Base-by-base conservation (phyloP, 1,140 invertebrate genomes). In the Nilaparvata lugens region DNA sequence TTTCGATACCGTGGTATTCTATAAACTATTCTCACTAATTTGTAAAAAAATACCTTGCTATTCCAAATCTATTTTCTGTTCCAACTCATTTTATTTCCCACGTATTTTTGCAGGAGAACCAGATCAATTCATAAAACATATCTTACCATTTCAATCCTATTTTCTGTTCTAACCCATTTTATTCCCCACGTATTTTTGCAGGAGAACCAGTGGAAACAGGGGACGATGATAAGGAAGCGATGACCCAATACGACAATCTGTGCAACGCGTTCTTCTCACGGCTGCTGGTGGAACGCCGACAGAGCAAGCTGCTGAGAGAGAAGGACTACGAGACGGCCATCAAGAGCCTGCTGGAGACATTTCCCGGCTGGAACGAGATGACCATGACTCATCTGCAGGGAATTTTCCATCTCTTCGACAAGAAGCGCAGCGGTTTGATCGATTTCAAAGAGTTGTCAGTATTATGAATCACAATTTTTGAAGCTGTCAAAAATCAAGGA, bases 371-470 rank as follows among this genome's bases (percentile, higher is more conserved):
- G 77, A 76, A 77, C 60, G 76, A 79, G 63, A 70, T 78, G 11
- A 78, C 76, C 5, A 75, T 79, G 14, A 73, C 75, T 16, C 78
- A 79, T 64, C 65, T 79, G 48, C 77, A 79, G 65, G 78, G 75
- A 54, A 62, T 78, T 18, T 79, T 78, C 62, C 67, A 79, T 18
- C 66, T 78, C 2, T 78, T 79, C 56, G 76, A 77, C 66, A 76
- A 77, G 61, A 74, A 78, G 59, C 70, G 72, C 5, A 79, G 78
- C 63, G 77, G 77, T 19, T 77, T 79, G 76, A 71, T 79, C 4
- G 73, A 73, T 52, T 77, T 76, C 63, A 72, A 78, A 51, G 74
- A 78, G 61, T 79, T 79, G 78, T 79, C 69, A 75, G 73, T 74
- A 54, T 13, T 9, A 2, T 58, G 2, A 42, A 56, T 62, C 7